phyloP scores from a whole-genome alignment of 2,797 vertebrate genomes.

The Myripristis murdjan region DNA sequence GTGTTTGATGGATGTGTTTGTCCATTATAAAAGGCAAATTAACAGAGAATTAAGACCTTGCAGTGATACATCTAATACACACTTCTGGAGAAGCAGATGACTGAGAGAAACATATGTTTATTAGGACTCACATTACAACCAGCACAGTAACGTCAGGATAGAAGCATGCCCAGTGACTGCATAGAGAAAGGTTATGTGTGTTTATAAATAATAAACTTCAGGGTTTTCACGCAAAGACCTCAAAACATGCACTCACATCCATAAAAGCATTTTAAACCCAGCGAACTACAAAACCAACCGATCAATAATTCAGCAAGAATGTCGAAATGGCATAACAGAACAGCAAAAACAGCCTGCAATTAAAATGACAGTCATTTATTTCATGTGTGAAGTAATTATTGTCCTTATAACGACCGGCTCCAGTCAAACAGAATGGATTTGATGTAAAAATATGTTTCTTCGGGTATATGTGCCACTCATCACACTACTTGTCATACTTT shows the following conservation, averaged over 20 bases:
- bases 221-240: slow-evolving; percentile 80
- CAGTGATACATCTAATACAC: slow-evolving; percentile 71
- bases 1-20: slow-evolving; percentile 79
- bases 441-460: neutral
- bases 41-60: slow-evolving; percentile 71
- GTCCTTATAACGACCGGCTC: neutral
- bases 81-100: slow-evolving; percentile 28
- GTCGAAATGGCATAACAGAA: slow-evolving; percentile 62
- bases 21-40: slow-evolving; percentile 64
- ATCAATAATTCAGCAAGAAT: slow-evolving; percentile 78
- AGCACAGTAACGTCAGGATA: neutral
- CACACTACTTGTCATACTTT: too few relatives aligned
- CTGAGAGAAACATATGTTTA: slow-evolving; percentile 52
- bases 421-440: slow-evolving; percentile 5
- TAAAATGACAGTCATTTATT: slow-evolving; percentile 61
- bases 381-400: slow-evolving; percentile 28
- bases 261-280: slow-evolving; percentile 79
- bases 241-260: slow-evolving; percentile 74
- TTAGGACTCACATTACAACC: slow-evolving; percentile 1
- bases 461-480: too few relatives aligned
- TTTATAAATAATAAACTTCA: slow-evolving; percentile 80
- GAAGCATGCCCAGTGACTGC: neutral
- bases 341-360: slow-evolving; percentile 59
- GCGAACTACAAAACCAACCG: slow-evolving; percentile 79
- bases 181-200: slow-evolving; percentile 37